These are phyloP conservation scores for Microcaecilia unicolor DNA, from an alignment of 2,797 vertebrate genomes.

Conservation along the genomic window DNA sequence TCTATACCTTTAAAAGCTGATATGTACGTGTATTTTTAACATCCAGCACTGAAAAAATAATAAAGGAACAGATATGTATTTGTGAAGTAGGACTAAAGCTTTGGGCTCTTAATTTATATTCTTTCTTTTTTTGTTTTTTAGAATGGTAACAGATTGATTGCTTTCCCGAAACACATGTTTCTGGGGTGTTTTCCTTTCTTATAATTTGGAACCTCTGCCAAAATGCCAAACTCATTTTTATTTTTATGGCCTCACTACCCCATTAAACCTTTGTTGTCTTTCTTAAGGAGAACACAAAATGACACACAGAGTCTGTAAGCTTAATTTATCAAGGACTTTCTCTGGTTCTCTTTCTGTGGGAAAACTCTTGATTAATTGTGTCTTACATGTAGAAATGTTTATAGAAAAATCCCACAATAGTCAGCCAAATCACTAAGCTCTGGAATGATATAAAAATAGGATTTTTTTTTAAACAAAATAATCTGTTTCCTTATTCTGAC, in stretches of 20 bases:
- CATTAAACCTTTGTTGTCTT: constrained; percentile 39
- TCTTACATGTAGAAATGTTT: constrained; percentile 27
- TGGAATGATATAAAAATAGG: constrained; percentile 29
- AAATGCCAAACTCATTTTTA: too few relatives aligned
- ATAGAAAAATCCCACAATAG: constrained; percentile 33
- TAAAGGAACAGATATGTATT: too few relatives aligned
- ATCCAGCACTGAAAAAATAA: too few relatives aligned
- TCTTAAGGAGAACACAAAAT: constrained; percentile 32
- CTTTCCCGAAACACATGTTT: constrained; percentile 24
- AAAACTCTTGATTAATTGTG: too few relatives aligned
- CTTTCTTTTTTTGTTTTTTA: constrained; percentile 19
- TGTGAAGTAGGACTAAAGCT: too few relatives aligned
- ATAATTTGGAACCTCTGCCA: too few relatives aligned
- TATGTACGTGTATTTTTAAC: too few relatives aligned
- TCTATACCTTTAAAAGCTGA: too few relatives aligned
- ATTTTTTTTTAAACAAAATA: constrained; percentile 30
- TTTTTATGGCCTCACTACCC: constrained; percentile 32
- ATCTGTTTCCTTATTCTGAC: constrained; percentile 14
- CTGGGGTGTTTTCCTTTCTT: constrained; percentile 27
- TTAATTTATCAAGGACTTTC: too few relatives aligned
- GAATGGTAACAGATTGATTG: constrained; percentile 16
- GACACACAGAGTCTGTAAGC: constrained; percentile 28
- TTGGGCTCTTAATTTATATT: constrained; percentile 16
- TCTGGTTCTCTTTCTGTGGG: too few relatives aligned
- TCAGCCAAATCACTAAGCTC: constrained; percentile 29